A percentile compares a stretch with the other conserved stretches of the same genome.
Conservation (phyloP, 2,113 vertebrate genomes). For the Platichthys stellatus region DNA sequence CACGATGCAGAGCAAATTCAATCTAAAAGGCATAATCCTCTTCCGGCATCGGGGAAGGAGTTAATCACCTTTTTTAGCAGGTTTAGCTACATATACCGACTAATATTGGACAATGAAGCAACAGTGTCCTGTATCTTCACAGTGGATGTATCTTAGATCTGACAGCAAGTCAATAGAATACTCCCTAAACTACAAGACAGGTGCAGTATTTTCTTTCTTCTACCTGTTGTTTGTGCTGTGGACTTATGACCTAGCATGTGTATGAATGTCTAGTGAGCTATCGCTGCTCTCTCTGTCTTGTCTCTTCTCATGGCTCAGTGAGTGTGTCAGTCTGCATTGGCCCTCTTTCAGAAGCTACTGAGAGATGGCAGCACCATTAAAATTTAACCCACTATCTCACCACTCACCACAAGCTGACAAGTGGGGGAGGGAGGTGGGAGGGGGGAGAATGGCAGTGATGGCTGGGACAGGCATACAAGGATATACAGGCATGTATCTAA, state of each 20-base stretch:
- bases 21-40: too few relatives aligned
- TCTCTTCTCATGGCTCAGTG: slow-evolving; percentile 77
- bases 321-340: slow-evolving; percentile 79
- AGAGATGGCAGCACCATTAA: slow-evolving; percentile 83
- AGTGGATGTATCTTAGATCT: background rate
- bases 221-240: slow-evolving; percentile 62
- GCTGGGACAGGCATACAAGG: slow-evolving; percentile 44
- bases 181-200: background rate
- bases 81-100: too few relatives aligned
- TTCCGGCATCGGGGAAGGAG: too few relatives aligned
- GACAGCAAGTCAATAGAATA: slow-evolving; percentile 3
- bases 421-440: slow-evolving; percentile 29
- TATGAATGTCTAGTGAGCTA: slow-evolving; percentile 56
- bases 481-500: slow-evolving; percentile 59
- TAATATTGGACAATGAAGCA: background rate
- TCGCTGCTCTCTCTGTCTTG: slow-evolving; percentile 65
- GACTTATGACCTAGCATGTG: slow-evolving; percentile 47
- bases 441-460: slow-evolving; percentile 43
- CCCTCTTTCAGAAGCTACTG: slow-evolving; percentile 71
- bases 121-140: background rate
- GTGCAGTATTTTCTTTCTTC: slow-evolving; percentile 13
- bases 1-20: too few relatives aligned
- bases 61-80: too few relatives aligned
- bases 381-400: slow-evolving; percentile 82
- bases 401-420: slow-evolving; percentile 63